phyloP scores from a whole-genome alignment of 2,113 vertebrate genomes.

The Urocynchramus pylzowi region DNA sequence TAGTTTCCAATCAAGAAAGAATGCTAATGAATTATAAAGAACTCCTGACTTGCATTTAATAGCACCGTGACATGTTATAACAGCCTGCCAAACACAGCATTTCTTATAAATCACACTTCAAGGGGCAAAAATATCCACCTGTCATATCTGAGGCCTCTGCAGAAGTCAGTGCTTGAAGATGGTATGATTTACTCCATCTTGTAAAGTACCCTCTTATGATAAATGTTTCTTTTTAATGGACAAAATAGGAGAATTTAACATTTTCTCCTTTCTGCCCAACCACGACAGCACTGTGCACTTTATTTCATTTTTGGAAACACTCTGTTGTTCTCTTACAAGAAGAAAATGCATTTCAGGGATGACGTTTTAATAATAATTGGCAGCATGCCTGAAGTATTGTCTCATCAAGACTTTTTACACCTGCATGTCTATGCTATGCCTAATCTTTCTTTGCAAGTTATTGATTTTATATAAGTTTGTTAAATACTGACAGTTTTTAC shows the following conservation, averaged over 20 bases:
- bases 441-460: background rate
- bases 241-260: background rate
- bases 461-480: background rate
- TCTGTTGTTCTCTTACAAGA: background rate
- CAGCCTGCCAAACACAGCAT: background rate
- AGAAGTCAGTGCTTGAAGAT: background rate
- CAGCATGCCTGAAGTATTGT: background rate
- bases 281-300: background rate
- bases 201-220: background rate
- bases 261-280: background rate
- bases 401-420: background rate
- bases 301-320: background rate
- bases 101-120: constrained; percentile 10
- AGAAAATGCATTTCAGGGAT: background rate
- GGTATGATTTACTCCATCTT: background rate
- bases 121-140: background rate
- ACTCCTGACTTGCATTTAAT: background rate
- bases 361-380: background rate
- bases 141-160: background rate
- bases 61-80: background rate
- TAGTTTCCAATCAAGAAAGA: constrained; percentile 9
- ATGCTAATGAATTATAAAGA: background rate
- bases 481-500: background rate
- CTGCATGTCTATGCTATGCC: background rate
- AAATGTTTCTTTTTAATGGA: background rate